phyloP scores from a whole-genome alignment of 2,797 vertebrate genomes.

The Tolypeutes matacus region DNA sequence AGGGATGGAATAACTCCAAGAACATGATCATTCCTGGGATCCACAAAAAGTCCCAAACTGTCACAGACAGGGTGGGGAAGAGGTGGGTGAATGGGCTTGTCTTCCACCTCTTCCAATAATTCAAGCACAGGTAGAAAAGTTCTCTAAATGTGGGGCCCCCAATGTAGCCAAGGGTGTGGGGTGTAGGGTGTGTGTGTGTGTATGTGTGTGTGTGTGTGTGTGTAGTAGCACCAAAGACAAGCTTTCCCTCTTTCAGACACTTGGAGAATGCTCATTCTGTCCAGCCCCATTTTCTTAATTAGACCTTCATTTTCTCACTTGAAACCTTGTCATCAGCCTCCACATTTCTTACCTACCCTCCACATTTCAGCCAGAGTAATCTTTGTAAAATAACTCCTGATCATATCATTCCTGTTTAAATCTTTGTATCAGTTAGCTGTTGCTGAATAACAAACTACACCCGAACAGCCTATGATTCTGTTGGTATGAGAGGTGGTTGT shows the following conservation, averaged over 20 bases:
- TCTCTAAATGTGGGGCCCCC: background rate
- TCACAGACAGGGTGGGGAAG: background rate
- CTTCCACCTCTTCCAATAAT: background rate
- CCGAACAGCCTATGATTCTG: background rate
- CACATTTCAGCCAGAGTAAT: background rate
- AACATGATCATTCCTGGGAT: too few relatives aligned
- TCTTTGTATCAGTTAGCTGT: background rate
- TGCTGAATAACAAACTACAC: background rate
- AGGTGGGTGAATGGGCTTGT: background rate
- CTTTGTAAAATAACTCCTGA: background rate
- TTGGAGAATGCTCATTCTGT: background rate
- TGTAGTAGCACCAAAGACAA: background rate
- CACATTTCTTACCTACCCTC: background rate
- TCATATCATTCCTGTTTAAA: background rate
- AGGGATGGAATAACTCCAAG: too few relatives aligned
- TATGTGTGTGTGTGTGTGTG: background rate
- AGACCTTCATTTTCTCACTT: background rate
- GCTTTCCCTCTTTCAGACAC: background rate
- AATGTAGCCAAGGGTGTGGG: background rate
- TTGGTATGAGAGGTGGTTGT: background rate
- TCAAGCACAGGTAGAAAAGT: background rate
- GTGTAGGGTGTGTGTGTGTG: too few relatives aligned
- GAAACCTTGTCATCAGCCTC: background rate
- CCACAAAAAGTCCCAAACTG: too few relatives aligned
- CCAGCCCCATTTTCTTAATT: background rate